phyloP scores from a whole-genome alignment of 2,888 invertebrate species.

The Patella ulyssiponensis region DNA sequence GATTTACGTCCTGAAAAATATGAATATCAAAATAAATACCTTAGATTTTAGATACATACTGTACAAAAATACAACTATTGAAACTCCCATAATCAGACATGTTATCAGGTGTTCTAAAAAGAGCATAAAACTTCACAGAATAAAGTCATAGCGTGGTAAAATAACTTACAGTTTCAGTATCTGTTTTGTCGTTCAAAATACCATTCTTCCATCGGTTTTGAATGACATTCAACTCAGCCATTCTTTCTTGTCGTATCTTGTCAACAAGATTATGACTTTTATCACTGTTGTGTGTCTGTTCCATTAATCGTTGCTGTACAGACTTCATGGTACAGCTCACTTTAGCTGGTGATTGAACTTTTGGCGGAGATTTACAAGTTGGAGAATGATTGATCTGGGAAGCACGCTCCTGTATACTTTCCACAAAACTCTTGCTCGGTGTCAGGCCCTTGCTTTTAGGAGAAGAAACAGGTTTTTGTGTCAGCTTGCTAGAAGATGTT shows the following conservation, averaged over 20 bases:
- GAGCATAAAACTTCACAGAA: no score
- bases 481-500: constrained; percentile 31
- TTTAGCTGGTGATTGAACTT: constrained; percentile 45
- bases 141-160: not conserved
- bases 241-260: constrained; percentile 64
- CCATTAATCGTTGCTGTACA: constrained; percentile 67
- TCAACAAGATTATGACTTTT: constrained; percentile 64
- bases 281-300: constrained; percentile 56
- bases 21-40: no score
- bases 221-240: constrained; percentile 68
- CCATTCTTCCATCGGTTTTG: constrained; percentile 69
- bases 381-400: constrained; percentile 37
- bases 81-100: no score
- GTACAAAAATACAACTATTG: no score
- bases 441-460: constrained; percentile 31
- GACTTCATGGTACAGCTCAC: constrained; percentile 64
- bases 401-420: constrained; percentile 52
- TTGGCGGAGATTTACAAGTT: constrained; percentile 10
- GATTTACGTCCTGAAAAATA: no score
- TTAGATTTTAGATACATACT: no score
- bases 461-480: not conserved
- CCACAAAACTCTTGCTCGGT: constrained; percentile 56
- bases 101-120: no score
- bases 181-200: constrained; percentile 47
- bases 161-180: constrained; percentile 9